These are phyloP conservation scores for Oryzaephilus surinamensis DNA, from an alignment of 1,140 invertebrate genomes.

Conservation along the genomic window DNA sequence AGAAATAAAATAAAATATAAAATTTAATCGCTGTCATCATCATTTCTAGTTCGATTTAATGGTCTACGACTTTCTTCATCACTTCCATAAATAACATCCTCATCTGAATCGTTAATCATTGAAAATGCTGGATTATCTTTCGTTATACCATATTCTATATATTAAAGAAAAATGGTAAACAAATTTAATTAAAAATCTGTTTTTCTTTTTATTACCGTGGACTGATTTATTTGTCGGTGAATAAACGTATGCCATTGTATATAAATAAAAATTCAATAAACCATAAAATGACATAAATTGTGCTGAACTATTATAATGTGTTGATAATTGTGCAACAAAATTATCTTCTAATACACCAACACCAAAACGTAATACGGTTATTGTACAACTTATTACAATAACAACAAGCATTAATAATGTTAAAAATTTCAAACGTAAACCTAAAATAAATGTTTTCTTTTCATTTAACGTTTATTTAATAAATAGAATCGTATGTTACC, in stretches of 20 bases:
- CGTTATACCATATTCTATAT: slow-evolving; percentile 75
- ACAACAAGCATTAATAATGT: slow-evolving; percentile 79
- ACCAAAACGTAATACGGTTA: slow-evolving; percentile 77
- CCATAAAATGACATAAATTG: slow-evolving; percentile 94
- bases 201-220: slow-evolving; percentile 69
- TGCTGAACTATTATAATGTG: slow-evolving; percentile 79
- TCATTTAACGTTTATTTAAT: not conserved
- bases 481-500: slow-evolving; percentile 49
- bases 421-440: slow-evolving; percentile 83
- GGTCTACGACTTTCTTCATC: slow-evolving; percentile 75
- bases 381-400: slow-evolving; percentile 61
- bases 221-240: slow-evolving; percentile 59
- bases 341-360: slow-evolving; percentile 84
- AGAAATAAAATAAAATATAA: no score
- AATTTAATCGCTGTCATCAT: slow-evolving; percentile 56
- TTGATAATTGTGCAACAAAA: slow-evolving; percentile 78
- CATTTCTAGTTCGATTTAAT: slow-evolving; percentile 52
- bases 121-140: slow-evolving; percentile 96
- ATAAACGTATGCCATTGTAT: slow-evolving; percentile 90
- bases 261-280: slow-evolving; percentile 89
- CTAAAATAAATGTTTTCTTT: slow-evolving; percentile 42
- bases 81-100: slow-evolving; percentile 92
- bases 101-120: slow-evolving; percentile 97
- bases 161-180: slow-evolving; percentile 16
- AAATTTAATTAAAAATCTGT: no score